These are phyloP conservation scores for Nasonia oneida DNA, from an alignment of 2,888 invertebrate genomes.

Conservation along the genomic window DNA sequence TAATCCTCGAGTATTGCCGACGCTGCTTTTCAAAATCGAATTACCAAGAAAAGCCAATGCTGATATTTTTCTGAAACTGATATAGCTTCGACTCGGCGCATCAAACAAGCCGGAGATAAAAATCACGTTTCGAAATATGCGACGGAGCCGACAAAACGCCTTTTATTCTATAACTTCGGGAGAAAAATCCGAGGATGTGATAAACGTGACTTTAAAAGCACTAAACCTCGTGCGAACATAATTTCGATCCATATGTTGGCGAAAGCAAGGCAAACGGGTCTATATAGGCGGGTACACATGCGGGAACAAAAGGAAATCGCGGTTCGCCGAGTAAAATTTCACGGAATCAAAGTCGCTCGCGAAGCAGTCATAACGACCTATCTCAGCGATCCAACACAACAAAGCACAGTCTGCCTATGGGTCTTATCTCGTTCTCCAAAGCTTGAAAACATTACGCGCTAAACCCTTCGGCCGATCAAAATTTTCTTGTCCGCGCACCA, in stretches of 20 bases:
- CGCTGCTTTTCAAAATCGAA: background rate
- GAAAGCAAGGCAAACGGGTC: background rate
- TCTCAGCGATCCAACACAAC: background rate
- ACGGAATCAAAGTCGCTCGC: background rate
- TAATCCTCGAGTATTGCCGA: slow-evolving; percentile 23
- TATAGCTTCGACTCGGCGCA: background rate
- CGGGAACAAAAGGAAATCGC: background rate
- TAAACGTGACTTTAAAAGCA: too few relatives aligned
- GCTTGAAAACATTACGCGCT: background rate
- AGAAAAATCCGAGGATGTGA: background rate
- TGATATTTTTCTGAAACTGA: background rate
- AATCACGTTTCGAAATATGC: background rate
- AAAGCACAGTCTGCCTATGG: background rate
- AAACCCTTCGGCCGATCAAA: background rate
- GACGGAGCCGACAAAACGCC: background rate
- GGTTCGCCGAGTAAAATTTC: background rate
- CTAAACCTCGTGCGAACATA: background rate
- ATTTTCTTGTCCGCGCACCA: background rate
- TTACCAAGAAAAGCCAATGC: background rate
- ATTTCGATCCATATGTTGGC: background rate
- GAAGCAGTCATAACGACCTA: background rate
- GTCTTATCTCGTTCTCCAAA: background rate
- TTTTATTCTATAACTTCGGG: background rate
- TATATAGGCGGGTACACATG: background rate
- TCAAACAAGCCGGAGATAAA: background rate